Conservation (phyloP, 2,797 vertebrate species). For the Eurystomus glaucurus region DNA sequence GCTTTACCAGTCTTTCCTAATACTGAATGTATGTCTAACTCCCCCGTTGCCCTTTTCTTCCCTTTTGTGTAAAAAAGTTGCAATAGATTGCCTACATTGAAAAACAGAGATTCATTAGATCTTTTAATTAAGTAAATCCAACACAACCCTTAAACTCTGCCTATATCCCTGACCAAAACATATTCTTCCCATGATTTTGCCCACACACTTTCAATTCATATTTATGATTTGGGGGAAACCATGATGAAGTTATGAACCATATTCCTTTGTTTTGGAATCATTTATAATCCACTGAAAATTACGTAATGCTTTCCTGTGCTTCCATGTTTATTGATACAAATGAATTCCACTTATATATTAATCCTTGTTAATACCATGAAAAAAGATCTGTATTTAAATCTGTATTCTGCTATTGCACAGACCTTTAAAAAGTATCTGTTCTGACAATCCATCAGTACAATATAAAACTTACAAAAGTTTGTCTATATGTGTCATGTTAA, state of each 20-base stretch:
- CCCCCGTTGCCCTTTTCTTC: fast-evolving
- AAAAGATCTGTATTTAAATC: neutral
- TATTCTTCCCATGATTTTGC: neutral
- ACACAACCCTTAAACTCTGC: neutral
- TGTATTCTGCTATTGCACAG: neutral
- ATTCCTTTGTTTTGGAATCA: neutral
- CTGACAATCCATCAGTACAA: neutral
- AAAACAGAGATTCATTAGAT: neutral
- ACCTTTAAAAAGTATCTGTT: neutral
- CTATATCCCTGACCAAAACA: neutral
- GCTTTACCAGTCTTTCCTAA: neutral
- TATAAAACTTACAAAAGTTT: neutral
- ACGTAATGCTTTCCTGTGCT: neutral
- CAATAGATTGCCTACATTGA: neutral
- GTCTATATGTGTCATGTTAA: neutral
- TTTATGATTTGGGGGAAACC: neutral
- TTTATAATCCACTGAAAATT: neutral
- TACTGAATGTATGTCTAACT: neutral
- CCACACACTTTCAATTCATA: neutral
- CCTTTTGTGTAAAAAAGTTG: neutral
- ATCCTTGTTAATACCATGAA: neutral
- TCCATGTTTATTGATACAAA: neutral
- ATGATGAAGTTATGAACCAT: neutral
- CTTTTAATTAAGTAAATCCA: neutral
- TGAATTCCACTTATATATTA: neutral